Evolutionary conservation across 2,888 invertebrate species (phyloP).

Genomic region (Zonitis immaculata): DNA sequence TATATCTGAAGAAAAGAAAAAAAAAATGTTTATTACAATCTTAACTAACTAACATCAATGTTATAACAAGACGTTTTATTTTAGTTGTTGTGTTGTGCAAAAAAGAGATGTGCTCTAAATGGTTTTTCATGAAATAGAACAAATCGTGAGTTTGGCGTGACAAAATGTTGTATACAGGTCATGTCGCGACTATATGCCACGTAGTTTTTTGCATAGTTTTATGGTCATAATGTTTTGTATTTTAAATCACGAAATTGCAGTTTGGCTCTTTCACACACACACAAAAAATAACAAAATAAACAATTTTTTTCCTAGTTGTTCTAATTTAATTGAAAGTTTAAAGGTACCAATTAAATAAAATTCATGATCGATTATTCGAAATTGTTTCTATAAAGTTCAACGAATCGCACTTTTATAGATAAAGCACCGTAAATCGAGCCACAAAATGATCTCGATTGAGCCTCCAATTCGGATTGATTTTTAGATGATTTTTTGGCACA

Average conservation of each 20-base stretch:
- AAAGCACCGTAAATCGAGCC: too few relatives aligned
- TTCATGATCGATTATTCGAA: too few relatives aligned
- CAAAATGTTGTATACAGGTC: not conserved
- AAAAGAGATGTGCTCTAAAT: not conserved
- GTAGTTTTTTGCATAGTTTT: slow-evolving; percentile 1
- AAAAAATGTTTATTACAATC: not conserved
- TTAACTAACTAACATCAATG: slow-evolving; percentile 9
- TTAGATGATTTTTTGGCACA: too few relatives aligned
- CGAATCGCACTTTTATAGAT: too few relatives aligned
- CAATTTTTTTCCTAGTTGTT: not conserved
- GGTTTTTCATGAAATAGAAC: not conserved
- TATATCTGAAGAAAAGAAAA: not conserved
- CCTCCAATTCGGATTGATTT: too few relatives aligned
- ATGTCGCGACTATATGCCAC: not conserved
- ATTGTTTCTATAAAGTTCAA: too few relatives aligned
- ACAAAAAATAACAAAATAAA: too few relatives aligned
- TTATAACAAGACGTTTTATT: not conserved
- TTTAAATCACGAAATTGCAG: not conserved
- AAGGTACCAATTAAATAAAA: not conserved
- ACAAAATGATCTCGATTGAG: too few relatives aligned
- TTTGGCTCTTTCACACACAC: not conserved
- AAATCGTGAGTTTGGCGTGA: not conserved
- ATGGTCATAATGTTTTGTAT: not conserved
- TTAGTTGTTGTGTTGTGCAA: not conserved
- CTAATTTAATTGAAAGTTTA: not conserved